Conservation (phyloP, 2,888 invertebrate genomes). For the Micoletzkya japonica region DNA sequence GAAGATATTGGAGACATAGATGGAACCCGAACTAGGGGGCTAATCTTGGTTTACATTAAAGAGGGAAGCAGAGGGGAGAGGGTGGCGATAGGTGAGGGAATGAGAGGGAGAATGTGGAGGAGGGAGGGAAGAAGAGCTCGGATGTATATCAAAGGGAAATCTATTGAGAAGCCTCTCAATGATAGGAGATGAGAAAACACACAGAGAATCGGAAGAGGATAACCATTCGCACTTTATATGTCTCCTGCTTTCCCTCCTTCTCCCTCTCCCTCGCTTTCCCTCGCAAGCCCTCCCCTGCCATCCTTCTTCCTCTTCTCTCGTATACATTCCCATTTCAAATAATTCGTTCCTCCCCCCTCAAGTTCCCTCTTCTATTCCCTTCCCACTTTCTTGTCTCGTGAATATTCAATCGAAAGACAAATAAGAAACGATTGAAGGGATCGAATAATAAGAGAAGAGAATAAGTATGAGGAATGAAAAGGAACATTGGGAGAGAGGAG, state of each 20-base stretch:
- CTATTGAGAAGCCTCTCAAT: too few species aligned
- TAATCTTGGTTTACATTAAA: too few species aligned
- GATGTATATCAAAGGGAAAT: too few species aligned
- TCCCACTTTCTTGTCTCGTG: not conserved
- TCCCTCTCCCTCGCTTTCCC: conserved; percentile 8
- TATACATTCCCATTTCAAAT: not conserved
- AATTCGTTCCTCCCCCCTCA: not conserved
- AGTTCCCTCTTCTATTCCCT: not conserved
- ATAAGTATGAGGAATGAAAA: too few species aligned
- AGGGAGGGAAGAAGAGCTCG: not conserved
- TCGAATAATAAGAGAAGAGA: too few species aligned
- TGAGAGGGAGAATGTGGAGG: not conserved
- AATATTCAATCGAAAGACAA: too few species aligned
- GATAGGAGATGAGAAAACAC: too few species aligned
- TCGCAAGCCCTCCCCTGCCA: not conserved
- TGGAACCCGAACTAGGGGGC: too few species aligned
- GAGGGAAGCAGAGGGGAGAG: not conserved
- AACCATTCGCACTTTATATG: not conserved
- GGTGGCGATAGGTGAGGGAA: not conserved
- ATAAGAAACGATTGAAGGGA: too few species aligned
- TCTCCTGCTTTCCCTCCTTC: conserved; percentile 8
- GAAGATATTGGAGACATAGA: not conserved
- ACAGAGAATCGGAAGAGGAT: not conserved
- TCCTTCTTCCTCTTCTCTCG: not conserved
- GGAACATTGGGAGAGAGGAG: too few species aligned